Base-by-base conservation (phyloP, 2,797 vertebrate species). In the Picus viridis region DNA sequence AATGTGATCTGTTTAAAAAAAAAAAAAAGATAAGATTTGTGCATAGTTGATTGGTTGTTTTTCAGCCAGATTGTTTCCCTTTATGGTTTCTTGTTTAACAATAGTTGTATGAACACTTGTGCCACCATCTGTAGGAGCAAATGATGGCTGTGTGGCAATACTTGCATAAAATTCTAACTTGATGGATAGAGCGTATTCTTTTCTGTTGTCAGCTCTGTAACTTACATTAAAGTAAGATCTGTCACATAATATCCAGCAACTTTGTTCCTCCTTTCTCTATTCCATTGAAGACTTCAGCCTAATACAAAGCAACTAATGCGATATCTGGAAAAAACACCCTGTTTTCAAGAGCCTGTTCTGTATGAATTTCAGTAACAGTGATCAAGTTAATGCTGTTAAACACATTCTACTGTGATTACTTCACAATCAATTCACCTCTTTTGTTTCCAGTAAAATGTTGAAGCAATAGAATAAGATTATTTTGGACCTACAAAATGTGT, bases 401-500 rank as follows among this genome's bases (percentile, higher is more conserved):
- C 49, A 34, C 69, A 45, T 86, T 92, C 77, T 88, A 4, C 58
- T 62, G 47, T 84, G 47, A 26, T 49, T 57, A 53, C 53, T 64
- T 92, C 39, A 54, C 4, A 18, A 58, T 82, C 56, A 76, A 6
- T 83, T 85, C 67, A 73, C 57, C 78, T 90, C 74, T 93, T 88
- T 75, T 86, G 65, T 85, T 85, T 86, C n/a, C 86, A 80, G 12
- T 49, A 51, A 84, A 90, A 91, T 83, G 32, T 74, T 93, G 69
- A 85, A 94, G 43, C 64, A 76, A 58, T 89, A 49, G 70, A 93
- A 11, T 77, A 58, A 81, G 65, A 79, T 88, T 83, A 94, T 91
- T 97, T 92, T 95, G 59, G 53, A 88, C 24, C 64, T 81, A 75
- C 79, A 85, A 67, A 83, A 93, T 89, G 7, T 36, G 43, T 89